phyloP scores from a whole-genome alignment of 2,888 invertebrate species.

The Colletes collaris region DNA sequence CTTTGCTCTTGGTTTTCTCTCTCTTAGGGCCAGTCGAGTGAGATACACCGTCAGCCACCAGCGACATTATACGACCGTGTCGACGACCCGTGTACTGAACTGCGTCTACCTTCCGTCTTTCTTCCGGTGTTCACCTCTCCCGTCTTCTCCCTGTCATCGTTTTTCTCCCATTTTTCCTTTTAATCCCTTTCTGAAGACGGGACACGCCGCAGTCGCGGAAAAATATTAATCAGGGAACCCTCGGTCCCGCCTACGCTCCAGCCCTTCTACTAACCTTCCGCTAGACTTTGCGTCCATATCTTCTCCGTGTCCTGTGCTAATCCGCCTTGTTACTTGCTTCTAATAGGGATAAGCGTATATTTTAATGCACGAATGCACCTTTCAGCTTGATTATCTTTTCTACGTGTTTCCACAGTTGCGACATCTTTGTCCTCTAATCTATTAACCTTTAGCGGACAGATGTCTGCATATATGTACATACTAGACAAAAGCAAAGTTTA shows the following conservation, averaged over 20 bases:
- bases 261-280: slow-evolving; percentile 34
- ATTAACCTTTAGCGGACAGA: too few species aligned
- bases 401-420: too few species aligned
- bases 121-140: slow-evolving; percentile 40
- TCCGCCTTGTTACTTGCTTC: not conserved
- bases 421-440: too few species aligned
- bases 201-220: slow-evolving; percentile 59
- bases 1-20: slow-evolving; percentile 29
- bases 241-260: slow-evolving; percentile 28
- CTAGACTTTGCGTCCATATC: slow-evolving; percentile 26
- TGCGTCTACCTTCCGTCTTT: slow-evolving; percentile 65
- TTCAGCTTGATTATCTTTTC: too few species aligned
- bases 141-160: slow-evolving; percentile 37
- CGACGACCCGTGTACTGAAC: slow-evolving; percentile 70
- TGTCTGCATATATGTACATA: too few species aligned
- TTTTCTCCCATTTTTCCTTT: slow-evolving; percentile 60
- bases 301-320: not conserved
- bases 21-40: slow-evolving; percentile 66
- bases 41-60: slow-evolving; percentile 77
- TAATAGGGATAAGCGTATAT: not conserved
- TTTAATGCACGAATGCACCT: too few species aligned
- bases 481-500: too few species aligned
- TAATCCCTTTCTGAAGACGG: slow-evolving; percentile 68
- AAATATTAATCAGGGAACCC: slow-evolving; percentile 72
- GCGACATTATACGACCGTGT: slow-evolving; percentile 77